A percentile compares a stretch with the other conserved stretches of the same genome.
These are phyloP conservation scores for Salvelinus namaycush DNA, from an alignment of 2,113 vertebrate species.

Conservation along the genomic window DNA sequence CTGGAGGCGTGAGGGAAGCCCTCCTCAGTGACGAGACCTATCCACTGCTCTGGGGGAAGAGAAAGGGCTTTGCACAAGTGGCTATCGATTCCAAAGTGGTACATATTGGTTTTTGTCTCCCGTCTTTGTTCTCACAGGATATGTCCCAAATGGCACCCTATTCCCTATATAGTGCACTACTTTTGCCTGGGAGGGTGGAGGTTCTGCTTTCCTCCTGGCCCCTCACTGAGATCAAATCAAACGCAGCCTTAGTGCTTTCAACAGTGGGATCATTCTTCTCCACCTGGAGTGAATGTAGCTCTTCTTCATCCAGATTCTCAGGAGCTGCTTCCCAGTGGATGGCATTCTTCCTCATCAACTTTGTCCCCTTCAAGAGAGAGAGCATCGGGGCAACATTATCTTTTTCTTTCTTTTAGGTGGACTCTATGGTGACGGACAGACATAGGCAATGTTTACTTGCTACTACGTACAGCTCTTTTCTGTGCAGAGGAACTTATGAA, in stretches of 20 bases:
- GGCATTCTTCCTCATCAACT: conserved; percentile 8
- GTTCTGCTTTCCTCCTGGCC: background rate
- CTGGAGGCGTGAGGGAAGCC: conserved; percentile 91
- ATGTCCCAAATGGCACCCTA: background rate
- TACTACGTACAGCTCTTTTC: conserved; percentile 51
- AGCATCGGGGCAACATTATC: too few species aligned
- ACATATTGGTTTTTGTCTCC: conserved; percentile 44
- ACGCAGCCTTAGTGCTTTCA: background rate
- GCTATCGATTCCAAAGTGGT: conserved; percentile 95
- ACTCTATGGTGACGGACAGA: too few species aligned
- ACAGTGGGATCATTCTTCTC: background rate
- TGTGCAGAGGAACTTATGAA: conserved; percentile 74
- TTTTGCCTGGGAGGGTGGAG: background rate
- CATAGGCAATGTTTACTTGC: background rate
- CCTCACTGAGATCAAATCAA: background rate
- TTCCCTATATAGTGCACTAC: too few species aligned
- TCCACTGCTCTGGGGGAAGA: conserved; percentile 84
- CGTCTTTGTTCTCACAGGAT: too few species aligned
- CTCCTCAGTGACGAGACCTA: conserved; percentile 92
- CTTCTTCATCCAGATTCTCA: conserved; percentile 17
- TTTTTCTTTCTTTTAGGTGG: too few species aligned
- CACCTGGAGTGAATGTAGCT: conserved; percentile 1
- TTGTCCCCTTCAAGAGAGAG: conserved; percentile 25
- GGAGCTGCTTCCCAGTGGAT: background rate
- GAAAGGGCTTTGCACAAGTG: conserved; percentile 93